Percentiles rank a stretch among this genome's conserved stretches.
These are phyloP conservation scores for Cossypha heuglini DNA, from an alignment of 2,797 vertebrate genomes.

Conservation along the genomic window DNA sequence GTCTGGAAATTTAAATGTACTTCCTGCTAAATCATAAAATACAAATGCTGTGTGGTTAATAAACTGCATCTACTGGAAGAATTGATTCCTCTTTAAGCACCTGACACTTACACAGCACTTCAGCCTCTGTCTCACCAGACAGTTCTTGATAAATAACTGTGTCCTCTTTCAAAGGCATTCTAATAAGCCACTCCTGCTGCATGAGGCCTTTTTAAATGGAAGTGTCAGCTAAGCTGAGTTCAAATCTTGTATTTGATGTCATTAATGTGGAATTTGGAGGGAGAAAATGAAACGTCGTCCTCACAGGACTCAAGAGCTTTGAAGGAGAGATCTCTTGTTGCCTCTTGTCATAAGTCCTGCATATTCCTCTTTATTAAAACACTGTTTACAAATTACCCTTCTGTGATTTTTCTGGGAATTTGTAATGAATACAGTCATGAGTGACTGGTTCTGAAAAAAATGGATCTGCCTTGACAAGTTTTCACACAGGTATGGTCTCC, in stretches of 20 bases:
- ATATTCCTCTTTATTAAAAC: constrained; percentile 34
- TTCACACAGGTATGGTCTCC: neutral
- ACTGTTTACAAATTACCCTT: neutral
- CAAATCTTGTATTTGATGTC: neutral
- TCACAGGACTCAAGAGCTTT: neutral
- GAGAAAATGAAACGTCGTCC: neutral
- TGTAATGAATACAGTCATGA: neutral
- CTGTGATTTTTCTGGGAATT: neutral
- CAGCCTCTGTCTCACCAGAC: too few relatives aligned
- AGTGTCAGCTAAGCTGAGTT: neutral
- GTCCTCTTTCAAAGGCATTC: neutral
- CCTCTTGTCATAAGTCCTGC: neutral
- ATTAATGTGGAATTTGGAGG: neutral
- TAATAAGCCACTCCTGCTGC: neutral
- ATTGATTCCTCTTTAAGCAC: neutral
- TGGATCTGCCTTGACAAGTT: neutral
- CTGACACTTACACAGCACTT: neutral
- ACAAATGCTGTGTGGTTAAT: neutral
- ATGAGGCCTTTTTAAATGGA: neutral
- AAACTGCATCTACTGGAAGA: neutral
- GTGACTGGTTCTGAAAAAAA: neutral
- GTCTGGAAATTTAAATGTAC: neutral
- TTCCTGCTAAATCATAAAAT: neutral
- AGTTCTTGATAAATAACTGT: neutral
- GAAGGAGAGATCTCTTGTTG: neutral